A percentile compares a stretch with the other conserved stretches of the same genome.
These are phyloP conservation scores for Teleogryllus oceanicus DNA, from an alignment of 2,888 invertebrate species.

Conservation along the genomic window DNA sequence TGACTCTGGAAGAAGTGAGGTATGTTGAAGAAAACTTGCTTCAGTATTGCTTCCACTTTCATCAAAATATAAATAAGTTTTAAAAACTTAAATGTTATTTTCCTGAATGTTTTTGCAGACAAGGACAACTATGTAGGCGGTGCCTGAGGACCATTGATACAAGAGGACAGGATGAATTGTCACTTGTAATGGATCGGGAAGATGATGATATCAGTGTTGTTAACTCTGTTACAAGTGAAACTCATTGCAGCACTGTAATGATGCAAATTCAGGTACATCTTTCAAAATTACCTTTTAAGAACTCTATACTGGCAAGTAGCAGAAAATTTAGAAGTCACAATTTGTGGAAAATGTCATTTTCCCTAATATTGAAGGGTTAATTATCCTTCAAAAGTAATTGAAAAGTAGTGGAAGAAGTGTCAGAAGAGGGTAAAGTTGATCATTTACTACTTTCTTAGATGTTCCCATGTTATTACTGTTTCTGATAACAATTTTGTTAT, in stretches of 20 bases:
- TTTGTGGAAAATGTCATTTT: too few species aligned
- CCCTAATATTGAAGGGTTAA: too few species aligned
- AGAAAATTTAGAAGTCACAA: too few species aligned
- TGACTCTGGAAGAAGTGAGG: slow-evolving; percentile 81
- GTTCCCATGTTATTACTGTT: too few species aligned
- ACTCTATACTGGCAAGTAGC: neutral
- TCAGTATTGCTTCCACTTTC: neutral
- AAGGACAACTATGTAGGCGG: slow-evolving; percentile 77
- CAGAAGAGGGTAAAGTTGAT: too few species aligned
- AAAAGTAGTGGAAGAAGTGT: too few species aligned
- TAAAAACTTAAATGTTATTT: too few species aligned
- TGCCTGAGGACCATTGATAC: slow-evolving; percentile 67
- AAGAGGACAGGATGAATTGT: slow-evolving; percentile 54
- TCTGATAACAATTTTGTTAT: too few species aligned
- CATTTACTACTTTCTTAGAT: too few species aligned
- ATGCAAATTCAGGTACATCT: slow-evolving; percentile 37
- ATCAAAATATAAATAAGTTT: neutral
- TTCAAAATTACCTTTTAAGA: neutral
- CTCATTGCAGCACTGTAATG: slow-evolving; percentile 40
- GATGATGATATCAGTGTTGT: slow-evolving; percentile 61
- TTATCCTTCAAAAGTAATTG: too few species aligned
- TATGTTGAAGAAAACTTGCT: slow-evolving; percentile 43
- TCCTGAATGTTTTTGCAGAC: slow-evolving; percentile 52
- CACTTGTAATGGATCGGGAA: slow-evolving; percentile 61
- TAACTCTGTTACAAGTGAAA: slow-evolving; percentile 41